A percentile compares a stretch with the other conserved stretches of the same genome.
Conservation (phyloP, 2,113 vertebrate genomes). For the Catharus fuscescens region DNA sequence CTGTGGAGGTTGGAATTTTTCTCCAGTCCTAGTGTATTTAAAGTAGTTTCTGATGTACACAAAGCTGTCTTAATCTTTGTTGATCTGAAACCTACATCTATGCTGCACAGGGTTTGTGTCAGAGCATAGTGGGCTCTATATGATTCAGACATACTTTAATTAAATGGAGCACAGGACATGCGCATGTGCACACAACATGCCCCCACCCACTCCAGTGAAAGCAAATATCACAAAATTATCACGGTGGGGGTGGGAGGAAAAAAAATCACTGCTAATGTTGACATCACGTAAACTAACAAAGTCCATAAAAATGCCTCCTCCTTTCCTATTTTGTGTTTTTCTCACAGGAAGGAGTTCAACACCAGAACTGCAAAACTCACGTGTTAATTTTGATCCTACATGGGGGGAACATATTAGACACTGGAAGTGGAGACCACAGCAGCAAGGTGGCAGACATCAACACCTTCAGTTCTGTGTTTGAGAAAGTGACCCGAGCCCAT, state of each 20-base stretch:
- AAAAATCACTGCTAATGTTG: not conserved
- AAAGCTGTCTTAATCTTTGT: not conserved
- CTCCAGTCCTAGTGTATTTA: not conserved
- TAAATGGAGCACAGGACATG: not conserved
- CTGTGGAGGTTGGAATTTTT: not conserved
- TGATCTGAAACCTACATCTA: not conserved
- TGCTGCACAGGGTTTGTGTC: not conserved
- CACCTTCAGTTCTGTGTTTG: constrained; percentile 89
- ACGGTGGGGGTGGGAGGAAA: not conserved
- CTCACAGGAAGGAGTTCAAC: constrained; percentile 71
- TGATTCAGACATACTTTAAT: not conserved
- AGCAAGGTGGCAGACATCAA: constrained; percentile 87
- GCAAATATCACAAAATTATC: not conserved
- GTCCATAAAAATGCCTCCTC: not conserved
- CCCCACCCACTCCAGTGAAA: not conserved
- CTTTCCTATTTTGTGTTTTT: not conserved
- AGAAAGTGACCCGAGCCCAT: constrained; percentile 90
- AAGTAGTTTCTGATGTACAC: not conserved
- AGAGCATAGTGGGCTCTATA: not conserved
- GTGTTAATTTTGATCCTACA: constrained; percentile 93
- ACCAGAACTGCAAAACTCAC: constrained; percentile 87
- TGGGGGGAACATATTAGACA: constrained; percentile 92
- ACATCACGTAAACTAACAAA: not conserved
- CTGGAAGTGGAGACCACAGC: constrained; percentile 83
- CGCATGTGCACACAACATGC: rapidly evolving